Conservation (phyloP, 2,888 invertebrate species). For the Lithophane socia region DNA sequence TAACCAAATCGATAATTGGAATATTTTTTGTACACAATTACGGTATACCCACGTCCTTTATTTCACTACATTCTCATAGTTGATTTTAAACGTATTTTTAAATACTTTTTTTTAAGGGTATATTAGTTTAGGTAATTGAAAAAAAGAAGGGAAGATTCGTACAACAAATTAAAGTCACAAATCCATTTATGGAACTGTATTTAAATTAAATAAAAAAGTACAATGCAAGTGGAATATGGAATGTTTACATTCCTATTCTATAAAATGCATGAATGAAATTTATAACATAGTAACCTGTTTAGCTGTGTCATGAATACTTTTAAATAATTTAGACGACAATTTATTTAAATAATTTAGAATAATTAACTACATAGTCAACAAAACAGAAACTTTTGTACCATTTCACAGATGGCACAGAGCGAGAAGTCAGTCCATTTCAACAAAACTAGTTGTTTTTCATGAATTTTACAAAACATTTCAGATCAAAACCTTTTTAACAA, state of each 20-base stretch:
- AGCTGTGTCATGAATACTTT: slow-evolving; percentile 32
- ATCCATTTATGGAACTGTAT: slow-evolving; percentile 37
- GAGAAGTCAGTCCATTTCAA: slow-evolving; percentile 24
- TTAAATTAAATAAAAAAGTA: slow-evolving; percentile 43
- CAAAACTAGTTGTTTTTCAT: slow-evolving; percentile 14
- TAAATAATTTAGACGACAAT: slow-evolving; percentile 44
- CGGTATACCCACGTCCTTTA: neutral
- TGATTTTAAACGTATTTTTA: neutral
- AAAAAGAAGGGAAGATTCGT: neutral
- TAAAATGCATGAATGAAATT: slow-evolving; percentile 15
- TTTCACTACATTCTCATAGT: neutral
- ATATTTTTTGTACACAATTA: neutral
- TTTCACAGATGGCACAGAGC: slow-evolving; percentile 13
- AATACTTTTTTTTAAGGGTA: neutral
- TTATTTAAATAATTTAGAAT: slow-evolving; percentile 46
- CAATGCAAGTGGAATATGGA: slow-evolving; percentile 47
- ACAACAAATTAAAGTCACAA: slow-evolving; percentile 34
- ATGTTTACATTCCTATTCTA: slow-evolving; percentile 55
- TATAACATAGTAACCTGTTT: slow-evolving; percentile 16
- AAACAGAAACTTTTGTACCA: slow-evolving; percentile 14
- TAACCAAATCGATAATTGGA: neutral
- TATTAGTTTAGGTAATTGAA: neutral
- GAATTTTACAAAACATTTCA: slow-evolving; percentile 14
- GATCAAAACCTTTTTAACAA: slow-evolving; percentile 10
- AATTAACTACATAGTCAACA: slow-evolving; percentile 27